Conservation (phyloP, 2,113 vertebrate genomes). For the Brachypteracias leptosomus region DNA sequence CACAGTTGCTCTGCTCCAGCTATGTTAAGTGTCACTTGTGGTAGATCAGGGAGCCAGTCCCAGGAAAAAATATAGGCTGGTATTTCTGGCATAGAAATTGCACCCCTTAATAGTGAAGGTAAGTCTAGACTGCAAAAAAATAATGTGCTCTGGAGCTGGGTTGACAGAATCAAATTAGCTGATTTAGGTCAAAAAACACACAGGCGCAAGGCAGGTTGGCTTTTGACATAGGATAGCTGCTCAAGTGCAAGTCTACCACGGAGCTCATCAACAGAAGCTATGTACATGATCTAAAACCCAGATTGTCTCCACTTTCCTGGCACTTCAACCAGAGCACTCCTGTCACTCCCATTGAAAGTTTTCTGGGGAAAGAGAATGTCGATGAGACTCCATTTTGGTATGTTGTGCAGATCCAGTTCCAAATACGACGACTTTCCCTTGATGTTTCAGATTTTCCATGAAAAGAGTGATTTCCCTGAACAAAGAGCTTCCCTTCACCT, state of each 20-base stretch:
- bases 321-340: background rate
- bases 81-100: slow-evolving; percentile 29
- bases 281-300: background rate
- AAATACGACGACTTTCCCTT: background rate
- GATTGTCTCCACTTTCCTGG: background rate
- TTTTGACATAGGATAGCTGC: background rate
- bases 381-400: background rate
- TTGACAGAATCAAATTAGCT: slow-evolving; percentile 16
- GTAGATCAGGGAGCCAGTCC: background rate
- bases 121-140: slow-evolving; percentile 11
- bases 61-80: slow-evolving; percentile 32
- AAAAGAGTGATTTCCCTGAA: background rate
- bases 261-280: background rate
- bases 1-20: background rate
- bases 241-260: background rate
- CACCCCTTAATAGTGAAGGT: background rate
- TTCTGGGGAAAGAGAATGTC: background rate
- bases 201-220: background rate
- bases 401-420: background rate
- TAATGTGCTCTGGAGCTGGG: background rate
- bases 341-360: background rate
- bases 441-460: background rate
- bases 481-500: background rate
- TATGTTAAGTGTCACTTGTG: background rate
- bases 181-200: background rate